These are phyloP conservation scores for Drosophila cracens DNA, from an alignment of 2,888 invertebrate species.

Conservation along the genomic window DNA sequence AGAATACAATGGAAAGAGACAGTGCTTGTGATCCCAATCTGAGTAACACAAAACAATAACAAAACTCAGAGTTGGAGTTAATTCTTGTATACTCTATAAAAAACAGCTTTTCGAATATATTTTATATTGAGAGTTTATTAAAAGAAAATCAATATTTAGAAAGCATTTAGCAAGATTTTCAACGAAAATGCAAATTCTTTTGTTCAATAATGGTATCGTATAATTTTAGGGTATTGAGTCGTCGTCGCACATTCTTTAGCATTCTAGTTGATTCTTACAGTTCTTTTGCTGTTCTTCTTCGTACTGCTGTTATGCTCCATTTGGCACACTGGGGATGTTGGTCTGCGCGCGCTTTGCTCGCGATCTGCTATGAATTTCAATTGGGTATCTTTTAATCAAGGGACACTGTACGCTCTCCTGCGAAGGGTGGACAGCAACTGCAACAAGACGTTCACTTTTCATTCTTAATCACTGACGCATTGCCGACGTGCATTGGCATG, in stretches of 20 bases:
- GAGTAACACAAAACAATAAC: slow-evolving; percentile 22
- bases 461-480: slow-evolving; percentile 36
- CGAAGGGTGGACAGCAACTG: slow-evolving; percentile 6
- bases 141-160: neutral
- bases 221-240: slow-evolving; percentile 1
- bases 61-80: slow-evolving; percentile 12
- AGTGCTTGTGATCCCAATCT: slow-evolving; percentile 48
- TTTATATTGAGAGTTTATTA: neutral
- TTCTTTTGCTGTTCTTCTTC: slow-evolving; percentile 9
- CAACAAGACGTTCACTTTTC: slow-evolving; percentile 61
- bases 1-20: slow-evolving; percentile 35
- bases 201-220: too few species aligned
- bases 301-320: slow-evolving; percentile 30
- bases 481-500: slow-evolving; percentile 43
- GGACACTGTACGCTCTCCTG: slow-evolving; percentile 18
- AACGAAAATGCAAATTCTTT: neutral
- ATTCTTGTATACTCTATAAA: slow-evolving; percentile 16
- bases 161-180: neutral
- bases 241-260: slow-evolving; percentile 3
- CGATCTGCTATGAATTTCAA: slow-evolving; percentile 52
- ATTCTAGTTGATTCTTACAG: slow-evolving; percentile 6
- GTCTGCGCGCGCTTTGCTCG: slow-evolving; percentile 53
- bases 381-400: slow-evolving; percentile 61
- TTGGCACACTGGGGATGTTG: slow-evolving; percentile 56
- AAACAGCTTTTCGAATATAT: neutral